Base-by-base conservation (phyloP, 2,113 vertebrate species). In the Heterocephalus glaber region DNA sequence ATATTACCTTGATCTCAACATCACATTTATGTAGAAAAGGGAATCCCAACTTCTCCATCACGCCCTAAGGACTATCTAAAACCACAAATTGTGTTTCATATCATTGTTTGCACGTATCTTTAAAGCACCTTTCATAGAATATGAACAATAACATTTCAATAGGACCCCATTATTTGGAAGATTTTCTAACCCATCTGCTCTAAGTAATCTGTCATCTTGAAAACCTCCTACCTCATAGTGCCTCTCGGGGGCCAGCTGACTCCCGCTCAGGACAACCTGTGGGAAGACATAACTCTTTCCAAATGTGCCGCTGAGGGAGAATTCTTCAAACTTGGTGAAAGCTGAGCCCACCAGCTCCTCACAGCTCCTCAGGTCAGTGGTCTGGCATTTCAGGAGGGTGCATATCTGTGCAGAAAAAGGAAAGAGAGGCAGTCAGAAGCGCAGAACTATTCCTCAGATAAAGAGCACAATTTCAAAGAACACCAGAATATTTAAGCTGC, bases 231-330 rank as follows among this genome's bases (percentile, higher is more conserved):
- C 98, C 97, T 98, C 24, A 0, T 98, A 98, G 47, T 96, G 76
- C 30, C 97, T 96, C 49, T 98, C 96, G 0, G 96, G 92, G 33
- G 95, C 98, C 95, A 98, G 97, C 61, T 98, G 97, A 96, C 97
- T 96, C 3, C 96, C 96, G 0, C 98, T 98, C 74, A 98, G 97
- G 95, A 98, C 1, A 26, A 98, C 84, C 81, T 98, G 98, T 70
- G 98, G 98, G 86, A 98, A 99, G 60, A 98, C 89, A 0, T 97
- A 97, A n/a, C 47, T 95, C 0, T 96, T 98, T 65, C 93, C 89
- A 83, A 99, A 99, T 0, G 97, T 98, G 95, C 98, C 98, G 0
- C 98, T 98, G 86, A 99, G 98, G 44, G 98, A 98, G 86, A 98
- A 98, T 38, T 85, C 96, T 77, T 98, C 95, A 97, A 98, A 98